These are phyloP conservation scores for Agonopterix arenella DNA, from an alignment of 2,888 invertebrate species.

Conservation along the genomic window DNA sequence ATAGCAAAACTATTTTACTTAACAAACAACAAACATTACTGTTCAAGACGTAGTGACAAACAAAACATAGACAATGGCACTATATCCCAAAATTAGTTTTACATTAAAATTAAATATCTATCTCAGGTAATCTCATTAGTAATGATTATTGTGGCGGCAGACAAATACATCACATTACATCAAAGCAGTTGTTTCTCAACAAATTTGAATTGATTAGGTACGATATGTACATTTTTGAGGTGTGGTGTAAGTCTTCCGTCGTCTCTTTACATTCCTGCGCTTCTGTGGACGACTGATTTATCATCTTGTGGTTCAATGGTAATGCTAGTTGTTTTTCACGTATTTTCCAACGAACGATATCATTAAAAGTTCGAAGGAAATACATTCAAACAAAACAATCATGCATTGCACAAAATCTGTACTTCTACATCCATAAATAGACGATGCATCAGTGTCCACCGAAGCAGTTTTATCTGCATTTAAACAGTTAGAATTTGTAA, in stretches of 20 bases:
- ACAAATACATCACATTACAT: constrained; percentile 18
- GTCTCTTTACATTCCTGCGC: not conserved
- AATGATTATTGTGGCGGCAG: constrained; percentile 14
- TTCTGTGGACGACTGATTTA: too few species aligned
- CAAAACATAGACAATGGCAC: constrained; percentile 58
- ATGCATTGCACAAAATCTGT: too few species aligned
- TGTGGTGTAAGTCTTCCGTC: not conserved
- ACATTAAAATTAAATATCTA: constrained; percentile 13
- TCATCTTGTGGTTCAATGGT: too few species aligned
- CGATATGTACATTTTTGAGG: constrained; percentile 33
- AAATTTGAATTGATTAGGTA: constrained; percentile 23
- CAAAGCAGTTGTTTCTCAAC: constrained; percentile 23
- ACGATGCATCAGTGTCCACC: too few species aligned
- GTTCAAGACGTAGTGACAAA: constrained; percentile 22
- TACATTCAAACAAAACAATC: too few species aligned
- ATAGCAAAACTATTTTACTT: constrained; percentile 5
- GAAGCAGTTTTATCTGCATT: too few species aligned
- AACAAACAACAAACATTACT: constrained; percentile 4
- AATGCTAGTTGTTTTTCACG: too few species aligned
- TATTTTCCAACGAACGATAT: too few species aligned
- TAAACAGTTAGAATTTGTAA: too few species aligned
- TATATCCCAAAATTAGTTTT: constrained; percentile 38
- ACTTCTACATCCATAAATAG: too few species aligned
- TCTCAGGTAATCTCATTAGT: constrained; percentile 24
- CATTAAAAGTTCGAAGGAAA: too few species aligned